These are phyloP conservation scores for Gopherus flavomarginatus DNA, from an alignment of 2,113 vertebrate species.

Conservation along the genomic window DNA sequence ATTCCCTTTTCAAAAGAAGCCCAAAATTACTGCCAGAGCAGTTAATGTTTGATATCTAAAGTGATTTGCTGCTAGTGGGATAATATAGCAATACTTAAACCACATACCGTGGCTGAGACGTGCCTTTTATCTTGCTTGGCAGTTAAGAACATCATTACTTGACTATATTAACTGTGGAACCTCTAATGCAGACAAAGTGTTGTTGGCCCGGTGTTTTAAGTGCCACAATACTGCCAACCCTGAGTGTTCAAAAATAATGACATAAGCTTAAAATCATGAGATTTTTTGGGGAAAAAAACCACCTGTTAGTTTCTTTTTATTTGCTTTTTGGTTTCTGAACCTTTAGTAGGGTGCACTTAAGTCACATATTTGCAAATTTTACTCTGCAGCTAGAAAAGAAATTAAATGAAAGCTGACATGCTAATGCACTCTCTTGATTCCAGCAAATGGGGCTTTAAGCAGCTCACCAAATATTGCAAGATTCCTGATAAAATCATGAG, in stretches of 20 bases:
- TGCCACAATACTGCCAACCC: background rate
- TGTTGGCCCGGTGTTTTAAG: background rate
- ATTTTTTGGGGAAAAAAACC: background rate
- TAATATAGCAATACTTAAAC: conserved; percentile 51
- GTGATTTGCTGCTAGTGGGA: conserved; percentile 56
- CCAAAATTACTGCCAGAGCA: conserved; percentile 52
- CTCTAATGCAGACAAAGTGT: background rate
- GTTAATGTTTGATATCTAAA: conserved; percentile 51
- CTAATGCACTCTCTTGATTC: background rate
- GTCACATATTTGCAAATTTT: background rate
- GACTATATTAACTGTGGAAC: background rate
- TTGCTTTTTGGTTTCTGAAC: background rate
- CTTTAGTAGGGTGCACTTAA: background rate
- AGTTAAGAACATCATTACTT: conserved; percentile 29
- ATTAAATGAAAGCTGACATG: background rate
- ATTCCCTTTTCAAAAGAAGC: conserved; percentile 53
- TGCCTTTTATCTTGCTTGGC: conserved; percentile 50
- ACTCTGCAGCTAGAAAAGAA: background rate
- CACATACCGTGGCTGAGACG: conserved; percentile 47
- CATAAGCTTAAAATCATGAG: background rate
- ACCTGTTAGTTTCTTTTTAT: background rate
- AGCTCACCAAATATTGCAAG: background rate
- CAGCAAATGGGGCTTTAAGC: background rate
- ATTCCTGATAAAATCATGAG: background rate
- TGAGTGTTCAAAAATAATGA: background rate